Base-by-base conservation (phyloP, 2,888 invertebrate species). In the Pegoplata infirma region DNA sequence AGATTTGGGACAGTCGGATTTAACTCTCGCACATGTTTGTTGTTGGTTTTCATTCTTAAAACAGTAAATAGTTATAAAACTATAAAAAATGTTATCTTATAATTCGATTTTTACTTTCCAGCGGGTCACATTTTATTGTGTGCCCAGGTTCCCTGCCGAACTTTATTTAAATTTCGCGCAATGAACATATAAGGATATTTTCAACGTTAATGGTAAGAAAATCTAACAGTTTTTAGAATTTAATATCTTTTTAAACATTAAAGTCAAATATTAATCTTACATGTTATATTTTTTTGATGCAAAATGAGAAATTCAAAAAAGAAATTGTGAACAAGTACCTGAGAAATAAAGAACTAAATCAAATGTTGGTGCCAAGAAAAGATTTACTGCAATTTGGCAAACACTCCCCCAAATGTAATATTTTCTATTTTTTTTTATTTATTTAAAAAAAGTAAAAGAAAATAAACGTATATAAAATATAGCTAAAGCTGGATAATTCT, bases 381-480 rank as follows among this genome's bases (percentile, higher is more conserved):
- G 72, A 77, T 77, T 77, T 63, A 77, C 67, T 63, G 25, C 63
- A 25, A 72, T 61, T 76, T 72, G 72, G 72, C 67, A 77, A 23
- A 72, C 61, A 72, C 72, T 51, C 63, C 61, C 67, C 56, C 40
- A 56, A 56, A 73, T 32, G 63, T 71, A 66, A 71, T 53, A 64
- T 68, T 68, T 59, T 68, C 6, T 14, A 23, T 3, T 44, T 66
- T 25, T 25, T 56, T 28, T 23, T 44, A 19, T 23, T 73, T 32
- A 58, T 21, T 55, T 25, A 61, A 23, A 47, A 68, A 68, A 47
- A 46, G 10, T 36, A 23, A 47, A 32, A 58, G 25, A 28, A 25
- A 36, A 58, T 21, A 44, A 21, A 53, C 17, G 21, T 46, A 36
- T 47, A 68, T 32, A 32, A 46, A 19, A 16, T 46, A 14, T 47